phyloP scores from a whole-genome alignment of 2,113 vertebrate species.

The Takifugu flavidus region DNA sequence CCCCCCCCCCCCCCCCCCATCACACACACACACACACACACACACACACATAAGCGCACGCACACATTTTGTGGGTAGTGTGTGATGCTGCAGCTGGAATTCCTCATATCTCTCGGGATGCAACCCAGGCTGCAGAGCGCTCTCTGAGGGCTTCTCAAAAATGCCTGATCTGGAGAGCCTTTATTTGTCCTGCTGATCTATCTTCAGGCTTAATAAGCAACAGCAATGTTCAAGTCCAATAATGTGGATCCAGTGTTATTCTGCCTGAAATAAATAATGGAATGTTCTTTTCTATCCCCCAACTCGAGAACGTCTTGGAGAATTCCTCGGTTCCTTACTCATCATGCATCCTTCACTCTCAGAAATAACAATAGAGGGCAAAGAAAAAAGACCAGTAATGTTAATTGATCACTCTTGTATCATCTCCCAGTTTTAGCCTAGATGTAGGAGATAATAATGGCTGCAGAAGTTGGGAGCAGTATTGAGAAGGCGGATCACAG shows the following conservation, averaged over 20 bases:
- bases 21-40: too few species aligned
- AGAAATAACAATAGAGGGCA: too few species aligned
- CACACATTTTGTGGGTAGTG: too few species aligned
- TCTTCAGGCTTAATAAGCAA: slow-evolving; percentile 48
- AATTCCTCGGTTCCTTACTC: not conserved
- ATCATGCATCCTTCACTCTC: not conserved
- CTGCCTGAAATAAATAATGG: slow-evolving; percentile 29
- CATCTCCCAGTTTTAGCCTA: not conserved
- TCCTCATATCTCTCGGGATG: too few species aligned
- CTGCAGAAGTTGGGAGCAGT: slow-evolving; percentile 1
- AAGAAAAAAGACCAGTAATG: not conserved
- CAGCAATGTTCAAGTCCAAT: slow-evolving; percentile 21
- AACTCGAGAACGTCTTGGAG: too few species aligned
- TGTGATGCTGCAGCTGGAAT: too few species aligned
- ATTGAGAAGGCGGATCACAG: slow-evolving; percentile 23
- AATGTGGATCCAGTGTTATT: slow-evolving; percentile 3
- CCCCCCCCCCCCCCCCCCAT: too few species aligned
- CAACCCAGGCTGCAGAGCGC: too few species aligned
- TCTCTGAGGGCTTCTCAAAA: too few species aligned
- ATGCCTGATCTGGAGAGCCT: too few species aligned
- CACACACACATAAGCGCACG: too few species aligned
- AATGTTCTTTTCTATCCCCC: slow-evolving; percentile 9
- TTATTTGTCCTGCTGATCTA: slow-evolving; percentile 3
- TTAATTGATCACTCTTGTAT: not conserved
- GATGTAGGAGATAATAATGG: not conserved